phyloP scores from a whole-genome alignment of 2,888 invertebrate genomes.

The Drosophila formosana region DNA sequence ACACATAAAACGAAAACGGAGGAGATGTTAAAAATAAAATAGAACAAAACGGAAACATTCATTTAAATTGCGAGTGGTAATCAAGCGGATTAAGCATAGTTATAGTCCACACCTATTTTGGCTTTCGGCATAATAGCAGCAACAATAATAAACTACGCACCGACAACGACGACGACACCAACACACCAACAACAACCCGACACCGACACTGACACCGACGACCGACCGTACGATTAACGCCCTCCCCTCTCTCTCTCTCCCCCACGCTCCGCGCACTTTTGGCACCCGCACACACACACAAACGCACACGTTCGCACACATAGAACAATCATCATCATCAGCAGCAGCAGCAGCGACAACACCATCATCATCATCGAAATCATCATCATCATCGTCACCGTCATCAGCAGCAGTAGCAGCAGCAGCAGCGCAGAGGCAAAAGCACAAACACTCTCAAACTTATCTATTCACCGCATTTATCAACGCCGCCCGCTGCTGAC shows the following conservation, averaged over 20 bases:
- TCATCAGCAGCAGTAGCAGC: constrained; percentile 21
- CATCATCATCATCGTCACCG: constrained; percentile 23
- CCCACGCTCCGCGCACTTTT: constrained; percentile 57
- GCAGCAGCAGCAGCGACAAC: constrained; percentile 17
- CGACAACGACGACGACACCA: constrained; percentile 58
- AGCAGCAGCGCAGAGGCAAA: constrained; percentile 24
- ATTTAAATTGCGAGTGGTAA: constrained; percentile 72
- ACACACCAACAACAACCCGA: constrained; percentile 42
- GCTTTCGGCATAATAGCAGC: constrained; percentile 39
- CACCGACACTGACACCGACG: constrained; percentile 59
- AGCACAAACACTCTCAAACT: constrained; percentile 48
- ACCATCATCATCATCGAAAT: constrained; percentile 24
- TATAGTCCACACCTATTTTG: constrained; percentile 50
- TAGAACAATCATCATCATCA: constrained; percentile 36
- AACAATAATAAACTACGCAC: constrained; percentile 64
- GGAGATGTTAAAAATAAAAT: constrained; percentile 69
- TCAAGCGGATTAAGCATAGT: constrained; percentile 64
- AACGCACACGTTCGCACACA: constrained; percentile 15
- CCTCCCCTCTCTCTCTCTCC: constrained; percentile 7
- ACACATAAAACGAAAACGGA: constrained; percentile 72
- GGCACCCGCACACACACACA: constrained; percentile 52
- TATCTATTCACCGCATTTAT: constrained; percentile 70
- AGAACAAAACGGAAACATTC: constrained; percentile 65
- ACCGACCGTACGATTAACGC: constrained; percentile 63
- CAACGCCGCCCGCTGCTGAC: constrained; percentile 50